Percentiles rank a stretch among this genome's conserved stretches.
These are phyloP conservation scores for Phragmatobia fuliginosa DNA, from an alignment of 2,888 invertebrate genomes.

Conservation along the genomic window DNA sequence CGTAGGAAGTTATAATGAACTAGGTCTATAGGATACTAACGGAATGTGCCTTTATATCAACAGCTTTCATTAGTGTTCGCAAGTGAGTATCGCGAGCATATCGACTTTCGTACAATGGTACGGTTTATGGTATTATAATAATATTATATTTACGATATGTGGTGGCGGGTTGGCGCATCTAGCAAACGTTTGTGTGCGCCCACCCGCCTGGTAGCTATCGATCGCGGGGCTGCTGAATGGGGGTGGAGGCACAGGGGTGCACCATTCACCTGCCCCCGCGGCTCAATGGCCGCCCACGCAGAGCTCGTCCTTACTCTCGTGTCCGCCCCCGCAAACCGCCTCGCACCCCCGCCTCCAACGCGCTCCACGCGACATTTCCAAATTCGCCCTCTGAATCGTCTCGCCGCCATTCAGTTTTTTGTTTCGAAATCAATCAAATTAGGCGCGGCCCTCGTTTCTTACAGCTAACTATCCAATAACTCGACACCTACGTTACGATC, in stretches of 20 bases:
- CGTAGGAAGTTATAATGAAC: not conserved
- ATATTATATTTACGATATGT: conserved; percentile 28
- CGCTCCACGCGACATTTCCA: conserved; percentile 77
- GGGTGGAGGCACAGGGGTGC: conserved; percentile 67
- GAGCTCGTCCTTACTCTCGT: conserved; percentile 61
- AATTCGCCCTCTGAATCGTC: conserved; percentile 75
- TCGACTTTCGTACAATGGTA: conserved; percentile 44
- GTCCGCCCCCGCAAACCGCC: conserved; percentile 48
- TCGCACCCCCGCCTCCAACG: conserved; percentile 64
- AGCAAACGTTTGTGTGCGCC: conserved; percentile 33
- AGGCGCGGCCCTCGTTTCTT: conserved; percentile 46
- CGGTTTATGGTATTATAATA: conserved; percentile 35
- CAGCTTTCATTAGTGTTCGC: conserved; percentile 32
- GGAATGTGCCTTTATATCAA: not conserved
- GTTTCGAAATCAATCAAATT: conserved; percentile 75
- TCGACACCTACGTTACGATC: conserved; percentile 40
- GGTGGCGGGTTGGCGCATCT: conserved; percentile 39
- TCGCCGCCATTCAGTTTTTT: conserved; percentile 75
- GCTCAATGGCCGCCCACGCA: conserved; percentile 85
- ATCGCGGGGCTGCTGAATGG: conserved; percentile 73
- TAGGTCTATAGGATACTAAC: not conserved
- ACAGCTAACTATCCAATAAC: conserved; percentile 41
- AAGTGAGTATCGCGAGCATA: conserved; percentile 18
- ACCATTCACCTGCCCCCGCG: conserved; percentile 82
- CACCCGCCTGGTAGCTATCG: conserved; percentile 68